phyloP scores from a whole-genome alignment of 2,113 vertebrate species.

The Ascaphus truei region DNA sequence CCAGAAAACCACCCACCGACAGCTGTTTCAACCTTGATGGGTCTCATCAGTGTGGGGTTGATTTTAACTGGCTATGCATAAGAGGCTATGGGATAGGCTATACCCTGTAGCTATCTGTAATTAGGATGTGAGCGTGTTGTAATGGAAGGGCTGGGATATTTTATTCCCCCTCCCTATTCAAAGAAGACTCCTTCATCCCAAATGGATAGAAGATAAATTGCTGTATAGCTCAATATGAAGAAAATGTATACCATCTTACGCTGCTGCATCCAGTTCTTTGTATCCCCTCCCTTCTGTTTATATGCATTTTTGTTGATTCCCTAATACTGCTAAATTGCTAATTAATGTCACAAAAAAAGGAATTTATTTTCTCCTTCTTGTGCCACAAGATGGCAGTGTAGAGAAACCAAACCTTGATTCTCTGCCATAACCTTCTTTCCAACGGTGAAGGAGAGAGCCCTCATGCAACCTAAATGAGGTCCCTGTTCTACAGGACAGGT shows the following conservation, averaged over 20 bases:
- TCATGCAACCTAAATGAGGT: background rate
- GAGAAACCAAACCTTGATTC: conserved; percentile 44
- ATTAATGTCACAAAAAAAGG: background rate
- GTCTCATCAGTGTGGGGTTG: too few relatives aligned
- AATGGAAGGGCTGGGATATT: too few relatives aligned
- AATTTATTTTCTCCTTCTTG: background rate
- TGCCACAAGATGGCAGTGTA: conserved; percentile 58
- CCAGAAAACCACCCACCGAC: too few relatives aligned
- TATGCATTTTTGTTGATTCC: background rate
- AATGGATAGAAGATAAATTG: too few relatives aligned
- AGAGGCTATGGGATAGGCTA: too few relatives aligned
- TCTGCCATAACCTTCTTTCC: background rate
- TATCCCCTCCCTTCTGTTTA: background rate
- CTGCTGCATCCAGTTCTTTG: background rate
- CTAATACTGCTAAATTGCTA: background rate
- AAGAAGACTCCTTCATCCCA: too few relatives aligned
- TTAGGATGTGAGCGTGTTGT: too few relatives aligned
- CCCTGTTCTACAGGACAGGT: conserved; percentile 33
- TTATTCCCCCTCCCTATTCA: too few relatives aligned
- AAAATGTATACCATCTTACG: background rate
- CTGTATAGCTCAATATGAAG: too few relatives aligned
- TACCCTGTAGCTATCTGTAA: too few relatives aligned
- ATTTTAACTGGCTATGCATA: too few relatives aligned
- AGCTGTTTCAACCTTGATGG: too few relatives aligned
- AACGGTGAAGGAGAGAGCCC: background rate